These are phyloP conservation scores for Colistium nudipinnis DNA, from an alignment of 2,113 vertebrate species.

Conservation along the genomic window DNA sequence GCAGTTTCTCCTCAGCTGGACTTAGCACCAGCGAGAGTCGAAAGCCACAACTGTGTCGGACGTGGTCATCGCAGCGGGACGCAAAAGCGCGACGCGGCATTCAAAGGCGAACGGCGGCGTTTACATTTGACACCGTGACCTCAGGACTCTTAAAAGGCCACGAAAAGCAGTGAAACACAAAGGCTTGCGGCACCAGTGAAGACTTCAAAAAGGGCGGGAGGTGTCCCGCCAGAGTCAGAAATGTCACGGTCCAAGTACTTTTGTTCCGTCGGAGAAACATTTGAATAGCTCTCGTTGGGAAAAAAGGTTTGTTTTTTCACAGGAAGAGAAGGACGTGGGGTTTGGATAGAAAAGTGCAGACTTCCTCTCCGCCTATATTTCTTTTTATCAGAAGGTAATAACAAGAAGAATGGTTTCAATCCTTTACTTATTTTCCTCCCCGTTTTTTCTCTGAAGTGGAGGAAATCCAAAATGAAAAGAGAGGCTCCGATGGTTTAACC, in stretches of 20 bases:
- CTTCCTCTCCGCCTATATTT: neutral
- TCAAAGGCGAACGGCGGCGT: conserved; percentile 40
- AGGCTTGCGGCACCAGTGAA: conserved; percentile 6
- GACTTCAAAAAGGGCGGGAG: conserved; percentile 5
- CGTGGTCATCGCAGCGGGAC: conserved; percentile 37
- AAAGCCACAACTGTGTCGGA: conserved; percentile 50
- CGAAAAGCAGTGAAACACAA: conserved; percentile 1
- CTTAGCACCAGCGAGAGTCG: conserved; percentile 42
- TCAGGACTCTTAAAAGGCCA: conserved; percentile 22
- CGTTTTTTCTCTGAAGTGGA: conserved; percentile 28
- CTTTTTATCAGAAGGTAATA: conserved; percentile 7
- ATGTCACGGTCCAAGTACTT: conserved; percentile 11
- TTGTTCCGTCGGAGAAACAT: conserved; percentile 11
- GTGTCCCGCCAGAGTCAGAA: neutral
- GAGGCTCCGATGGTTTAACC: conserved; percentile 34
- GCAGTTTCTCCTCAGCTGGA: conserved; percentile 60
- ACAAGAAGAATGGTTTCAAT: conserved; percentile 22
- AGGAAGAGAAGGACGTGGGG: neutral
- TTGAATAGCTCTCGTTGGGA: conserved; percentile 16
- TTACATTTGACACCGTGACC: conserved; percentile 30
- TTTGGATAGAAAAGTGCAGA: conserved; percentile 11
- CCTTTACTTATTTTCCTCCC: conserved; percentile 5
- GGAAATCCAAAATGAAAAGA: conserved; percentile 50
- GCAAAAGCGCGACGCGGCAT: conserved; percentile 1
- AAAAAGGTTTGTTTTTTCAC: neutral